Percentiles rank a stretch among this genome's conserved stretches.
phyloP scores from a whole-genome alignment of 2,888 invertebrate genomes.

The Drosophila ezoana region DNA sequence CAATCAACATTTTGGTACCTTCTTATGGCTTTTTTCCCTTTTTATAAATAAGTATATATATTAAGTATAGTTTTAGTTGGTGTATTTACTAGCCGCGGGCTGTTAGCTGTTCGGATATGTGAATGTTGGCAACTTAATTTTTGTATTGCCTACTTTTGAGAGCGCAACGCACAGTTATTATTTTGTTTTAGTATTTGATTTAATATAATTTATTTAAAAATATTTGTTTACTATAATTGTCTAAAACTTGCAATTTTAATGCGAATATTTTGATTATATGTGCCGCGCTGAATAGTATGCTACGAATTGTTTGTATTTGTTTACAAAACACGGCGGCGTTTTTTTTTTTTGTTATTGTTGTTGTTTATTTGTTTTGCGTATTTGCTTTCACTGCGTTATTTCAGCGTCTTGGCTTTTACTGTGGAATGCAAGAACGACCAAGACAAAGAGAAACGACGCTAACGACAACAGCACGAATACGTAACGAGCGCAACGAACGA shows the following conservation, averaged over 20 bases:
- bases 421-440: slow-evolving; percentile 28
- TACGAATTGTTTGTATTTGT: slow-evolving; percentile 34
- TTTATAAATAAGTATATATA: slow-evolving; percentile 4
- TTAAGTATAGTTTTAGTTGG: neutral
- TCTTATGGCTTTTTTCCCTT: slow-evolving; percentile 1
- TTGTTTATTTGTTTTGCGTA: slow-evolving; percentile 18
- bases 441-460: slow-evolving; percentile 19
- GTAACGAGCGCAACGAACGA: slow-evolving; percentile 81
- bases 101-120: slow-evolving; percentile 51
- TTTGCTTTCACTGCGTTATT: slow-evolving; percentile 26
- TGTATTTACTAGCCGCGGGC: slow-evolving; percentile 15
- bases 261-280: neutral
- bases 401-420: slow-evolving; percentile 26
- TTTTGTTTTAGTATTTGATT: slow-evolving; percentile 6
- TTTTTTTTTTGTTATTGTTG: slow-evolving; percentile 2
- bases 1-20: slow-evolving; percentile 90
- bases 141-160: slow-evolving; percentile 21
- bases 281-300: slow-evolving; percentile 38
- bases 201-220: slow-evolving; percentile 11
- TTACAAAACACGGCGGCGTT: slow-evolving; percentile 43
- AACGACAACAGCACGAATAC: slow-evolving; percentile 49
- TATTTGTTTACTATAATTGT: slow-evolving; percentile 24
- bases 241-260: slow-evolving; percentile 2
- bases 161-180: slow-evolving; percentile 31
- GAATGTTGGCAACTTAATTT: slow-evolving; percentile 21